Base-by-base conservation (phyloP, 2,888 invertebrate genomes). In the Drosophila fungiperda region DNA sequence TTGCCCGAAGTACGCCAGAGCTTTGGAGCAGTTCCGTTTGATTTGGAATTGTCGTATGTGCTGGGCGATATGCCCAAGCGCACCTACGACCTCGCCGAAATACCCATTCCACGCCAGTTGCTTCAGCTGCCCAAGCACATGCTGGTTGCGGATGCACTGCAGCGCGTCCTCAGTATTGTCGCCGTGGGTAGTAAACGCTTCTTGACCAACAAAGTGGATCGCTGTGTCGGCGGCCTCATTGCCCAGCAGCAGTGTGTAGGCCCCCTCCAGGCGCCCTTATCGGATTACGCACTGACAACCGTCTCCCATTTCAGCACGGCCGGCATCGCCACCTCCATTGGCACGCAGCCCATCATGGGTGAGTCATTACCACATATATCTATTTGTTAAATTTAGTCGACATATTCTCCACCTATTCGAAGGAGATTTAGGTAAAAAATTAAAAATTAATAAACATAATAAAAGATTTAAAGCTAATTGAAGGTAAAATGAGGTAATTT, bases 221-320 rank as follows among this genome's bases (percentile, higher is more conserved):
- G 99, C 49, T 99, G 98, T 92, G 99, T 99, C 11, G 97, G 98
- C 2, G 99, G 99, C 1, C 94, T 99, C 20, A 95, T 99, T 66
- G 99, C 98, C 0, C 99, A 99, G 93, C 99, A 99, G 91, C 99
- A 99, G 93, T 99, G 99, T 92, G 98, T 99, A 32, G 99, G 99
- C 0, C 99, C 99, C 0, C 93, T 99, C 1, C 99, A 99, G 92
- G 98, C 98, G 0, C 99, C 99, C 0, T 94, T 99, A 6, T 97
- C 99, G 0, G 98, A 99, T 93, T 98, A 97, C 71, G 99, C 98
- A 1, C 96, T 99, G 57, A 96, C 96, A 7, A 97, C 98, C 0
- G 94, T 99, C 33, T 97, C 98, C 0, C 96, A 98, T 92, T 96
- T 96, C 91, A 96, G 96, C 71, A 95, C 94, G 92, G 95, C 95